Evolutionary conservation across 2,797 vertebrate species (phyloP), one percentile per base, ranked within the genome.

Genomic region (Sebastes vulpes): DNA sequence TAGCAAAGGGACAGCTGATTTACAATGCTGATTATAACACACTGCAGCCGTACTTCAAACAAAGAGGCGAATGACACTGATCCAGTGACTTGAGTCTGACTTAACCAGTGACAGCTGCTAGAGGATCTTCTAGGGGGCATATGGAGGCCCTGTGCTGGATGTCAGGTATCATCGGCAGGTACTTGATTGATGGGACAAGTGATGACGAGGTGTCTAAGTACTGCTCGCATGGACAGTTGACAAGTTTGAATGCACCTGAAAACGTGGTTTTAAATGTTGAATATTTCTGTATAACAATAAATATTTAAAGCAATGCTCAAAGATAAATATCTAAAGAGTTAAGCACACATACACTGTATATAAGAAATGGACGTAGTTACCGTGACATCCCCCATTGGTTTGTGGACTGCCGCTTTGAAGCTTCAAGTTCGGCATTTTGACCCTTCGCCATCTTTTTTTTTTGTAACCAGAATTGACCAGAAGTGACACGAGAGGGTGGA

Each of bases 1-100:
- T 85, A 82, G 81, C 59, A n/a, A 6, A 23, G 20, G 57, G 64
- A 79, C 82, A 81, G 82, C 88, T 91, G 88, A 90, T 92, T 86
- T 87, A 86, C 72, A 60, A 20, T 63, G 68, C 54, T 26, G 76
- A 56, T 65, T 82, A 88, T 86, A 89, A 83, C 59, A 73, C 42
- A 18, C 21, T 75, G 65, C 59, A 46, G 50, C 54, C 64, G 48
- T 20, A 72, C 81, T 75, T 88, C 77, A 90, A 86, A 92, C 75
- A 86, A 81, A 82, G 48, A 75, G 35, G 67, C 72, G 75, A 79
- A 65, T 68, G 76, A 83, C 54, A 31, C 68, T 68, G 67, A 89
- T 82, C 79, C 69, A 10, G 42, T 52, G 75, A 78, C 65, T 84
- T n/a, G 10, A 26, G 63, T 50, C 14, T 63, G 74, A 56, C 78